These are phyloP conservation scores for Xiphorhynchus elegans DNA, from an alignment of 2,113 vertebrate species.

Conservation along the genomic window DNA sequence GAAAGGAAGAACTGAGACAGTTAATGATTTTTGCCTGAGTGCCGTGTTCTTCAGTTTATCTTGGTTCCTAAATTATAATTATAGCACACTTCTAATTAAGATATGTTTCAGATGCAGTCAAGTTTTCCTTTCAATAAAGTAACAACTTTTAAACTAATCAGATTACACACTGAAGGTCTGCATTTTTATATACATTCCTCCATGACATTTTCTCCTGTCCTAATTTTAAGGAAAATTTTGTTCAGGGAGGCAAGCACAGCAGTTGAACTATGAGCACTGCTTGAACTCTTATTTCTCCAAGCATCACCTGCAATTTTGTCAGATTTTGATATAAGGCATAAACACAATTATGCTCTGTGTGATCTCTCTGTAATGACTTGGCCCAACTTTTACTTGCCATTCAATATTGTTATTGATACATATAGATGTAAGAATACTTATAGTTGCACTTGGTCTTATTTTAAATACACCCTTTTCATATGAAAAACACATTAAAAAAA, in stretches of 20 bases:
- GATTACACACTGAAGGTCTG: background rate
- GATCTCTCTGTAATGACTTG: background rate
- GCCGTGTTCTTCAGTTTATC: background rate
- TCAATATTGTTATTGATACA: background rate
- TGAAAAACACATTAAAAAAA: background rate
- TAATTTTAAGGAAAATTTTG: background rate
- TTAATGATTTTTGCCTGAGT: background rate
- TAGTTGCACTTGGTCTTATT: background rate
- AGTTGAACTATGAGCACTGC: background rate
- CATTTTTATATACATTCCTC: background rate
- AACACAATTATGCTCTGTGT: background rate
- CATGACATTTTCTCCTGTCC: background rate
- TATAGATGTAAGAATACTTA: background rate
- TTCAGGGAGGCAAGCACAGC: background rate
- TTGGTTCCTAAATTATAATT: background rate
- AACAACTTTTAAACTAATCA: background rate
- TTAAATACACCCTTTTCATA: background rate
- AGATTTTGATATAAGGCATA: background rate
- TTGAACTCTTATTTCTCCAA: background rate
- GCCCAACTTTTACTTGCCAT: background rate
- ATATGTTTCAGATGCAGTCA: background rate
- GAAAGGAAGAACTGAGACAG: background rate
- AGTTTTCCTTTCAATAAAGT: background rate
- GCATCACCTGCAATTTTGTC: background rate
- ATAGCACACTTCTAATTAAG: background rate